A percentile compares a stretch with the other conserved stretches of the same genome.
Evolutionary conservation across 2,113 vertebrate genomes (phyloP).

Genomic region (Cephalopterus ornatus): DNA sequence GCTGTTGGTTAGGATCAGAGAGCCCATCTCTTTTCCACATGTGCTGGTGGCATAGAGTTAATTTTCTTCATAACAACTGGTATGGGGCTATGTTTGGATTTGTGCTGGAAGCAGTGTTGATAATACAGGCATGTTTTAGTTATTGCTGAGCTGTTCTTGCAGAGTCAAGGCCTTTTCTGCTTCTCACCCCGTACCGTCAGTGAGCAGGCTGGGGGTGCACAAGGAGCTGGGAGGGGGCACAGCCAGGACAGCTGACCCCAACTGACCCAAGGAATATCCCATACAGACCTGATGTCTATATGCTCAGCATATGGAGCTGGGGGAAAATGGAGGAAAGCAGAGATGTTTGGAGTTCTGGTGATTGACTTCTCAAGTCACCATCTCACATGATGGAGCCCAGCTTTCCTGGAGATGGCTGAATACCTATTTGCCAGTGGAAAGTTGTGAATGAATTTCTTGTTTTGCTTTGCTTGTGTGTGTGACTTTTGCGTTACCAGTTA

Average conservation of each 20-base stretch:
- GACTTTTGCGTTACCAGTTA: not conserved
- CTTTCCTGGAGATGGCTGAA: not conserved
- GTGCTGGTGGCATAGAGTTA: not conserved
- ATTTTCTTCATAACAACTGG: not conserved
- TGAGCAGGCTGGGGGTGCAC: not conserved
- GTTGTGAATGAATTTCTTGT: not conserved
- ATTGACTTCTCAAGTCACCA: not conserved
- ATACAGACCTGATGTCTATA: not conserved
- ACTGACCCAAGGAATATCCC: fast-evolving
- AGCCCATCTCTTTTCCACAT: not conserved
- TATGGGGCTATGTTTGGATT: not conserved
- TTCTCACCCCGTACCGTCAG: not conserved
- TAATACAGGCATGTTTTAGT: not conserved
- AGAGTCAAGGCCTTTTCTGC: not conserved
- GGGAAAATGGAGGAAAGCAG: not conserved
- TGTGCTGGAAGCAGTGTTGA: not conserved
- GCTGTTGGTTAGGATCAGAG: not conserved
- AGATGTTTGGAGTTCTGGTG: not conserved
- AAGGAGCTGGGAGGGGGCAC: not conserved
- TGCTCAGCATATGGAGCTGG: not conserved
- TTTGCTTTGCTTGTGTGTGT: not conserved
- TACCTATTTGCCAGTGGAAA: not conserved
- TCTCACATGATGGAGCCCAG: fast-evolving
- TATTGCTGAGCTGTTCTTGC: not conserved
- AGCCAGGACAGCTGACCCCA: not conserved